A percentile compares a stretch with the other conserved stretches of the same genome.
These are phyloP conservation scores for Pavo muticus DNA, from an alignment of 2,113 vertebrate genomes.

Conservation along the genomic window DNA sequence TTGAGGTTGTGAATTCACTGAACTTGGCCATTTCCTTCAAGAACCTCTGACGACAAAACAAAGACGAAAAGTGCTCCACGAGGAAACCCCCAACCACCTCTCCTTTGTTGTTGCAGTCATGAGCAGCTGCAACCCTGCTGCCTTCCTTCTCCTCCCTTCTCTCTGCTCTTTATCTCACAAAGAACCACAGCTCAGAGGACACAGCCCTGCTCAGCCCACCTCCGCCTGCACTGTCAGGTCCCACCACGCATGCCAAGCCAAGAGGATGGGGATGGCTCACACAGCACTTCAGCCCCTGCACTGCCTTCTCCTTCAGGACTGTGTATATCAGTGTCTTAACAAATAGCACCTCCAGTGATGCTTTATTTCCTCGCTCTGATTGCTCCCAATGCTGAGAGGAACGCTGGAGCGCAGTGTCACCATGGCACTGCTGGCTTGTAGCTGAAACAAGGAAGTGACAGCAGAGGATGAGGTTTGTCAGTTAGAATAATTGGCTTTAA, in stretches of 20 bases:
- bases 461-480: conserved; percentile 6
- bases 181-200: neutral
- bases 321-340: accelerated
- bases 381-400: neutral
- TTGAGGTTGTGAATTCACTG: neutral
- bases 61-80: accelerated
- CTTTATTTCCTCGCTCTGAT: neutral
- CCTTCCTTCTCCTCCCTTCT: neutral
- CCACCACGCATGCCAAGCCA: neutral
- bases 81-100: neutral
- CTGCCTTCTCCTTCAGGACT: neutral
- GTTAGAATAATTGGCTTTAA: conserved; percentile 26
- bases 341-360: neutral
- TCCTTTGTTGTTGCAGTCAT: neutral
- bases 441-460: neutral
- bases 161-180: neutral
- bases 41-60: neutral
- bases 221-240: neutral
- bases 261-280: neutral
- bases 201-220: accelerated
- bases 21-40: neutral
- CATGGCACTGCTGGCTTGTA: neutral
- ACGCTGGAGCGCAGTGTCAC: neutral
- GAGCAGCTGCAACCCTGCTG: neutral
- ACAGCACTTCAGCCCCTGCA: accelerated